A percentile compares a stretch with the other conserved stretches of the same genome.
Conservation (phyloP, 2,888 invertebrate species). For the Limnephilus marmoratus region DNA sequence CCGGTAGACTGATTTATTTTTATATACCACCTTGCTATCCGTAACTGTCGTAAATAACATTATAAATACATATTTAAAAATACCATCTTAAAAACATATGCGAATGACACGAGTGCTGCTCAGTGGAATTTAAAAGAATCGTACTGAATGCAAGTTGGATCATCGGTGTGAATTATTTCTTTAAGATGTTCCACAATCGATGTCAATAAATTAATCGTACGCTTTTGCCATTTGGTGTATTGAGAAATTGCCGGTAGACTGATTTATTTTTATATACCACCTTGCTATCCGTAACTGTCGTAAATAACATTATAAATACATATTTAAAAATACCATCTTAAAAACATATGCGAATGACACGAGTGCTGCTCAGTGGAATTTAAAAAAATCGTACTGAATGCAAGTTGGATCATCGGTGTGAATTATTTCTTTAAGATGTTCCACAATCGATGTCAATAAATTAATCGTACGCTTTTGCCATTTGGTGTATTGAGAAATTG, state of each 20-base stretch:
- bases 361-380: background rate
- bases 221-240: background rate
- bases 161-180: background rate
- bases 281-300: background rate
- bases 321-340: no score
- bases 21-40: no score
- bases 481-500: background rate
- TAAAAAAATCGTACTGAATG: no score
- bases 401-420: background rate
- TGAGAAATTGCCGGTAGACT: background rate
- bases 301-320: background rate
- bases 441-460: background rate
- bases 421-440: background rate
- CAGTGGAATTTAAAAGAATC: background rate
- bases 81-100: no score
- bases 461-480: background rate
- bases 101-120: background rate
- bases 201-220: background rate
- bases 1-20: no score
- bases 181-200: background rate
- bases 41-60: background rate
- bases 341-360: background rate
- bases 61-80: no score
- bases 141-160: no score
- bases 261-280: no score